These are phyloP conservation scores for Ophiodon elongatus DNA, from an alignment of 2,113 vertebrate genomes.

Conservation along the genomic window DNA sequence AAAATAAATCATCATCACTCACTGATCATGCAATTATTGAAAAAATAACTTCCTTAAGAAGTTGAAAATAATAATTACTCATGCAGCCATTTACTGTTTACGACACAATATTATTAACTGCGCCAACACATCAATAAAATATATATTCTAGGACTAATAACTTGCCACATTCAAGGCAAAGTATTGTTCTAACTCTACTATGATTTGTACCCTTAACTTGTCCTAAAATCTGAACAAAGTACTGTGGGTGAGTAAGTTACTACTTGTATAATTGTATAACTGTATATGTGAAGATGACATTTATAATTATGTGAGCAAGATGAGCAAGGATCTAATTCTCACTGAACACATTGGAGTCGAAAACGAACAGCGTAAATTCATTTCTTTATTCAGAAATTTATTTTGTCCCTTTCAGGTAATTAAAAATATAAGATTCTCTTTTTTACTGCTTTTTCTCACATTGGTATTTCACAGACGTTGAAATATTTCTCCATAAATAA, in stretches of 20 bases:
- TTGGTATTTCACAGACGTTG: conserved; percentile 76
- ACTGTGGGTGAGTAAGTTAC: neutral
- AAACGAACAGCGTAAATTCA: conserved; percentile 9
- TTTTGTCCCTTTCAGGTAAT: conserved; percentile 76
- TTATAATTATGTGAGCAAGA: neutral
- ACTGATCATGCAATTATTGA: neutral
- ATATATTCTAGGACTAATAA: conserved; percentile 1
- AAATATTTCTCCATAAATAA: conserved; percentile 84
- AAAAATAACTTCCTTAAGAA: neutral
- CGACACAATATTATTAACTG: conserved; percentile 9
- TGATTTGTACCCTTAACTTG: neutral
- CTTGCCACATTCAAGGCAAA: neutral
- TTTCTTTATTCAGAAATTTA: conserved; percentile 73
- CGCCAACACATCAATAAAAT: neutral
- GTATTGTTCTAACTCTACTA: neutral
- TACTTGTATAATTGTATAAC: no score
- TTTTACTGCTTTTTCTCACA: conserved; percentile 68
- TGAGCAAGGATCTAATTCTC: neutral
- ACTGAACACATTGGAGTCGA: conserved; percentile 15
- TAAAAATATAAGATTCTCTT: conserved; percentile 83
- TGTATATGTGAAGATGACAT: neutral
- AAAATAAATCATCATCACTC: neutral
- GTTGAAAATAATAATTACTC: neutral
- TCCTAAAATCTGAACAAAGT: neutral
- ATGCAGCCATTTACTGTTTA: neutral